Conservation (phyloP, 30 jellyfish, hydroid and myxozoan species). For the Hydra vulgaris region DNA sequence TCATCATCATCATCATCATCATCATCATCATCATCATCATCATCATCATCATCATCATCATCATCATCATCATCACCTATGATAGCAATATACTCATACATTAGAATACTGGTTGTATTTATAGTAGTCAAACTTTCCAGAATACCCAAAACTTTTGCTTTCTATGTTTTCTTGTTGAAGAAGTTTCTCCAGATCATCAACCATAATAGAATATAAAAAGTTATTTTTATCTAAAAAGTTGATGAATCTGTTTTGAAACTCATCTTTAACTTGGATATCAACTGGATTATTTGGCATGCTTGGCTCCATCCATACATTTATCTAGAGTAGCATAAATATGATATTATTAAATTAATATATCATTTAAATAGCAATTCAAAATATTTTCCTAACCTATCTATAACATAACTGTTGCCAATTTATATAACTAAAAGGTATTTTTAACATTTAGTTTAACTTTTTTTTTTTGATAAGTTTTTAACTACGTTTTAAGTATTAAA, state of each 20-base stretch:
- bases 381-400: background rate
- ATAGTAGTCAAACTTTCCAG: slow-evolving; percentile 57
- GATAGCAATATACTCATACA: slow-evolving; percentile 16
- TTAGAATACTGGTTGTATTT: slow-evolving; percentile 47
- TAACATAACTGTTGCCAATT: too few relatives aligned
- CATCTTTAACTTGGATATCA: slow-evolving; percentile 56
- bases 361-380: background rate
- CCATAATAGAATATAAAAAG: slow-evolving; percentile 12
- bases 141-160: slow-evolving; percentile 45
- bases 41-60: background rate
- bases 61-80: background rate
- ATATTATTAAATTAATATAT: too few relatives aligned
- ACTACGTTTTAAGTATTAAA: too few relatives aligned
- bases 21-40: background rate
- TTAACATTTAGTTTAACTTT: too few relatives aligned
- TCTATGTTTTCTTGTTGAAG: slow-evolving; percentile 36
- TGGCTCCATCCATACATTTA: slow-evolving; percentile 28
- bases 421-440: too few relatives aligned
- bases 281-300: slow-evolving; percentile 33
- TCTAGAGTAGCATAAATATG: background rate
- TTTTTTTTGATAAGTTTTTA: too few relatives aligned
- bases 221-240: slow-evolving; percentile 14
- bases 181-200: slow-evolving; percentile 40
- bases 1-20: background rate
- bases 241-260: background rate